Conservation (phyloP, 2,888 invertebrate genomes). For the Tineola bisselliella region DNA sequence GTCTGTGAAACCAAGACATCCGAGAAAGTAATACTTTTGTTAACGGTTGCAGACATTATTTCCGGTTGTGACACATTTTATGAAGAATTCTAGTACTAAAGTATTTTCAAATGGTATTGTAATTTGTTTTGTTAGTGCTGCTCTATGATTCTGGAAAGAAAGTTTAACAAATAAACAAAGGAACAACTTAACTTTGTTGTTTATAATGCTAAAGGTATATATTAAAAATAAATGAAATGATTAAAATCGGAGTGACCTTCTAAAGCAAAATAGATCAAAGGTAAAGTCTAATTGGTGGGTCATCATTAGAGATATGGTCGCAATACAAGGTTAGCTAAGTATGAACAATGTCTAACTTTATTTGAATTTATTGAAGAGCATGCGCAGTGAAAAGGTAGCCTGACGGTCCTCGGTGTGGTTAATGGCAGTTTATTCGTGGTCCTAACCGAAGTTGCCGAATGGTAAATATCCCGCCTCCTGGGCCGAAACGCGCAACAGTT, state of each 20-base stretch:
- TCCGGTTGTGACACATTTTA: too few species aligned
- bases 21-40: neutral
- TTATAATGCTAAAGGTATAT: too few species aligned
- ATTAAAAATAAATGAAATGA: too few species aligned
- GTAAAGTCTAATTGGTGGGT: neutral
- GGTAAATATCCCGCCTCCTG: neutral
- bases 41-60: too few species aligned
- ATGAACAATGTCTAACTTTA: constrained; percentile 24
- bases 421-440: constrained; percentile 5
- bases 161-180: too few species aligned
- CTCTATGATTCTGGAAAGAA: too few species aligned
- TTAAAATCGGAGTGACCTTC: too few species aligned
- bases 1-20: neutral
- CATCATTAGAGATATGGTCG: neutral
- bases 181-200: too few species aligned
- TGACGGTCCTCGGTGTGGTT: constrained; percentile 2
- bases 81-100: too few species aligned
- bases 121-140: too few species aligned
- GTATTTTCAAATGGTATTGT: too few species aligned
- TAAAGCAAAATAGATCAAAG: neutral
- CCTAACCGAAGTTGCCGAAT: neutral
- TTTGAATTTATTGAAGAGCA: constrained; percentile 20
- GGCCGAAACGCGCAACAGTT: constrained; percentile 8
- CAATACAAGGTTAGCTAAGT: neutral
- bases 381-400: constrained; percentile 37